phyloP scores from a whole-genome alignment of 2,113 vertebrate species.

The Gopherus flavomarginatus region DNA sequence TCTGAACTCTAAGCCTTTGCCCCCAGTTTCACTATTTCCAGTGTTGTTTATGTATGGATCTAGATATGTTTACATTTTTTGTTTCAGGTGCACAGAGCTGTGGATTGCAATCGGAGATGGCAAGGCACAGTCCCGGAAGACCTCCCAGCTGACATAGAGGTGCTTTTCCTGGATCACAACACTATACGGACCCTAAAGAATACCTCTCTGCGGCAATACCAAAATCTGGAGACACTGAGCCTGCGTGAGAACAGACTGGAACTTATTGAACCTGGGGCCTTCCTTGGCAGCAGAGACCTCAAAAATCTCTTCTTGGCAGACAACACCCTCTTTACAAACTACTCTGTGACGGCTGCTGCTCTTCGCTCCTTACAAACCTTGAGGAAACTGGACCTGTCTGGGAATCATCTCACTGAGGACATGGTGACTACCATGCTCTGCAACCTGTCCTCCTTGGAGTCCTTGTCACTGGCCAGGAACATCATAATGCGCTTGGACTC shows the following conservation, averaged over 20 bases:
- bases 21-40: neutral
- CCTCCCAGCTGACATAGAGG: slow-evolving; percentile 72
- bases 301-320: slow-evolving; percentile 83
- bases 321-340: slow-evolving; percentile 83
- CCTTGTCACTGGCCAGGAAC: slow-evolving; percentile 89
- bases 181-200: slow-evolving; percentile 82
- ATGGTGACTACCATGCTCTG: slow-evolving; percentile 82
- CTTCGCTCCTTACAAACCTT: slow-evolving; percentile 79
- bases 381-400: slow-evolving; percentile 85
- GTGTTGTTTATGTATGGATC: neutral
- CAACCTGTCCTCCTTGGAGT: slow-evolving; percentile 88
- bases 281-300: slow-evolving; percentile 78
- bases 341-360: slow-evolving; percentile 78
- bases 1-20: neutral
- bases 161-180: slow-evolving; percentile 89
- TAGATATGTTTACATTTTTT: slow-evolving; percentile 5
- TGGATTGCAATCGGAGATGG: slow-evolving; percentile 79
- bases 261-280: slow-evolving; percentile 72
- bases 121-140: slow-evolving; percentile 79
- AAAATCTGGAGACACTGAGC: slow-evolving; percentile 82
- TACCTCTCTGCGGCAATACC: slow-evolving; percentile 79
- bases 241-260: slow-evolving; percentile 82
- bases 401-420: slow-evolving; percentile 87
- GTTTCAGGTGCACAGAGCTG: slow-evolving; percentile 78
- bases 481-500: slow-evolving; percentile 88